Conservation (phyloP, 37 sponge, comb jelly and placozoan species). For the Spongilla lacustris region DNA sequence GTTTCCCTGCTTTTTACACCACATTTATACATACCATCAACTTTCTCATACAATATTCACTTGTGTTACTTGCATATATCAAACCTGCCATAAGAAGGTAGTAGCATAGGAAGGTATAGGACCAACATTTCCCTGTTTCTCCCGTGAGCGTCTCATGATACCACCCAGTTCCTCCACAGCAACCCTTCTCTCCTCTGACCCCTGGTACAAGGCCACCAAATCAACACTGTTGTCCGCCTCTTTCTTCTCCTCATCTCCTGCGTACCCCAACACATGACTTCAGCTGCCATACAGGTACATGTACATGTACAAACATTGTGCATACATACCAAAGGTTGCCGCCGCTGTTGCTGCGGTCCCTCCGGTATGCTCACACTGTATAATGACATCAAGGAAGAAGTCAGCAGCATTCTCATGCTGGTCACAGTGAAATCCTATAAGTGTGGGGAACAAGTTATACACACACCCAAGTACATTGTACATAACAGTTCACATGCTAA, state of each 20-base stretch:
- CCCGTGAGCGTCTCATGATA: conserved; percentile 2
- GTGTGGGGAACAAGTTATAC: too few relatives aligned
- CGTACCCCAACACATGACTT: background rate
- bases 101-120: conserved; percentile 29
- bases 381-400: conserved; percentile 82
- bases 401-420: conserved; percentile 90
- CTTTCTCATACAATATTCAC: too few relatives aligned
- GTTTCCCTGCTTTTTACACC: too few relatives aligned
- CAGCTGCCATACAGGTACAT: background rate
- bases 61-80: background rate
- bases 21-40: too few relatives aligned
- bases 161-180: background rate
- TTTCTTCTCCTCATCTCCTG: background rate
- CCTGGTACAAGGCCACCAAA: conserved; percentile 15
- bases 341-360: too few relatives aligned
- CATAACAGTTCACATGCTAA: too few relatives aligned
- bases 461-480: too few relatives aligned
- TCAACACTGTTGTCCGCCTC: background rate
- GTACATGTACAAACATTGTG: too few relatives aligned
- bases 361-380: conserved; percentile 35
- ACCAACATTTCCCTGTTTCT: background rate
- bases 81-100: conserved; percentile 69
- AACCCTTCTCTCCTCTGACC: background rate
- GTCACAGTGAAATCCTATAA: conserved; percentile 76
- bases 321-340: background rate